A percentile compares a stretch with the other conserved stretches of the same genome.
These are phyloP conservation scores for Cirrhinus mrigala DNA, from an alignment of 2,797 vertebrate genomes.

Conservation along the genomic window DNA sequence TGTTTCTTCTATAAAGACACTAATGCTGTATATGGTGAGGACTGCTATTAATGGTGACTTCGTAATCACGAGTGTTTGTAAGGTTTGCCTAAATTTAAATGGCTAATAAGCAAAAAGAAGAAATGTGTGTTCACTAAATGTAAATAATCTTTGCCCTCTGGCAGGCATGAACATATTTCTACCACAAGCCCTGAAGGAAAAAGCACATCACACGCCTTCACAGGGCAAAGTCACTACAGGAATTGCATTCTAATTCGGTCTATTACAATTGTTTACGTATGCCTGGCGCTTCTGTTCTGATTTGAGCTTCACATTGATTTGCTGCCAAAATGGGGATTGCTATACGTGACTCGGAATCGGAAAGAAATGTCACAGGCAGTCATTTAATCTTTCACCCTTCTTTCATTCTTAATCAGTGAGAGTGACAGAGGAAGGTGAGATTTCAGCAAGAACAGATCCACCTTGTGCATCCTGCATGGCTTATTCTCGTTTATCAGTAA, in stretches of 20 bases:
- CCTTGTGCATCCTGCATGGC: background rate
- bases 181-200: background rate
- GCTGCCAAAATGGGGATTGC: background rate
- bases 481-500: background rate
- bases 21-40: background rate
- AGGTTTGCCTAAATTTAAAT: background rate
- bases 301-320: slow-evolving; percentile 14
- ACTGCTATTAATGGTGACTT: background rate
- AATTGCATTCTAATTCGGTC: slow-evolving; percentile 6
- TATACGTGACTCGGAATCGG: background rate
- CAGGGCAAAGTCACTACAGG: background rate
- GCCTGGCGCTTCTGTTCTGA: slow-evolving; percentile 3
- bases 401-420: slow-evolving; percentile 19
- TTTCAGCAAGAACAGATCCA: background rate
- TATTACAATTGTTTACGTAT: slow-evolving; percentile 31
- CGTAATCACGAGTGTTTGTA: background rate
- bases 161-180: slow-evolving; percentile 1
- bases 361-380: slow-evolving; percentile 33
- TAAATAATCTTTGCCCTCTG: background rate
- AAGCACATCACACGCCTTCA: slow-evolving; percentile 14
- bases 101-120: background rate
- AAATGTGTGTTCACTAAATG: background rate
- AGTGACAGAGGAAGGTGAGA: slow-evolving; percentile 1
- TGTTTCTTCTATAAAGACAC: background rate
- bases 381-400: slow-evolving; percentile 13